Evolutionary conservation across 2,113 vertebrate genomes (phyloP).

Genomic region (Dromas ardeola): DNA sequence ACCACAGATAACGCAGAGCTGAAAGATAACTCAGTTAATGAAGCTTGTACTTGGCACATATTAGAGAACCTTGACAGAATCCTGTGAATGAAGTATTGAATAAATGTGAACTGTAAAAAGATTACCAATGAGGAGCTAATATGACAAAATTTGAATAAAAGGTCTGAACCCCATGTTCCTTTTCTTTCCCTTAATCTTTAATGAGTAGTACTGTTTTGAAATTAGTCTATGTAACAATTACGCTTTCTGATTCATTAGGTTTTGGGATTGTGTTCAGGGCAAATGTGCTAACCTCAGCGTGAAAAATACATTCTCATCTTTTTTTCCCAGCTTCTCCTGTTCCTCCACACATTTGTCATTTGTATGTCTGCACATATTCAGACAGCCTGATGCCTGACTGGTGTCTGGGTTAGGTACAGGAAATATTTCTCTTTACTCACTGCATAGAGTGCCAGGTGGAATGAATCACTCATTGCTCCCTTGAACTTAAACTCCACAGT

Average conservation of each 20-base stretch:
- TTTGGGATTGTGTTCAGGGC: slow-evolving; percentile 24
- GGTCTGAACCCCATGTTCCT: background rate
- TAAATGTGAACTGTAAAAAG: slow-evolving; percentile 10
- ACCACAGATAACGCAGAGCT: slow-evolving; percentile 19
- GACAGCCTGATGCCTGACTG: slow-evolving; percentile 24
- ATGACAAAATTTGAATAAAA: slow-evolving; percentile 20
- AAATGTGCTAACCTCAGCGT: slow-evolving; percentile 7
- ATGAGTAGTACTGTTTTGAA: slow-evolving; percentile 25
- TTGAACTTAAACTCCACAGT: slow-evolving; percentile 1
- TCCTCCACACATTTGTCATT: slow-evolving; percentile 10
- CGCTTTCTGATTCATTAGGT: slow-evolving; percentile 41
- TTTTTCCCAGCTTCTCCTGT: background rate
- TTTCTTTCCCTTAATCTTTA: slow-evolving; percentile 27
- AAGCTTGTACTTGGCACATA: slow-evolving; percentile 56
- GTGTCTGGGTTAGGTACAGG: slow-evolving; percentile 6
- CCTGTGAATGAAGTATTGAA: slow-evolving; percentile 22
- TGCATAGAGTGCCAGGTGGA: slow-evolving; percentile 13
- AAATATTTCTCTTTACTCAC: slow-evolving; percentile 28
- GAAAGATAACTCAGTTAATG: slow-evolving; percentile 62
- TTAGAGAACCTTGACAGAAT: slow-evolving; percentile 34
- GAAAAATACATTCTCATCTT: background rate
- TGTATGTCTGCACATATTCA: background rate
- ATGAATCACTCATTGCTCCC: slow-evolving; percentile 38
- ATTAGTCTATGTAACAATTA: slow-evolving; percentile 30
- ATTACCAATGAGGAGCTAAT: background rate